phyloP scores from a whole-genome alignment of 2,888 invertebrate species.

The Melieria omissa region DNA sequence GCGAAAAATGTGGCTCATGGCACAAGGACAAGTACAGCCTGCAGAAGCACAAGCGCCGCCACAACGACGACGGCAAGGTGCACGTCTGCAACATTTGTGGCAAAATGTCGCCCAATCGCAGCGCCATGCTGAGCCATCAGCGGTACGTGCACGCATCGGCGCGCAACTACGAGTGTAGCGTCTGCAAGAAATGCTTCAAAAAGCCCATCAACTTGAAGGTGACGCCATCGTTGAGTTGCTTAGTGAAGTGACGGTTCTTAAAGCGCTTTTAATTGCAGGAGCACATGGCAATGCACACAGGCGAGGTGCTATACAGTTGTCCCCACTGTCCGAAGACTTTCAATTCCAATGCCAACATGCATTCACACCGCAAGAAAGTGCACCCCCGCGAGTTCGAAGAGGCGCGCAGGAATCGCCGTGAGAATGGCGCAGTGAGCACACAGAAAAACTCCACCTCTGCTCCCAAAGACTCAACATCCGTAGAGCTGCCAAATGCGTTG shows the following conservation, averaged over 20 bases:
- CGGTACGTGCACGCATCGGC: constrained; percentile 62
- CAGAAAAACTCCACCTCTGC: not conserved
- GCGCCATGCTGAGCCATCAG: constrained; percentile 63
- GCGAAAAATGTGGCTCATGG: constrained; percentile 58
- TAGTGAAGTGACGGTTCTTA: not conserved
- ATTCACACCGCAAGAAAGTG: constrained; percentile 64
- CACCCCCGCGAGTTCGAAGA: constrained; percentile 61
- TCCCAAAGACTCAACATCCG: not conserved
- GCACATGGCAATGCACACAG: constrained; percentile 65
- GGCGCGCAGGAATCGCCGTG: constrained; percentile 29
- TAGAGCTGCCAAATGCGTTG: not conserved
- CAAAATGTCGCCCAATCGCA: constrained; percentile 62
- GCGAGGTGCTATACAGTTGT: constrained; percentile 64
- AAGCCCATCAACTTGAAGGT: constrained; percentile 63
- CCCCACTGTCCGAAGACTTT: constrained; percentile 65
- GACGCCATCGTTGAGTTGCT: not conserved
- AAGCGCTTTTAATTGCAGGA: constrained; percentile 47
- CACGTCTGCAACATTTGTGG: constrained; percentile 61
- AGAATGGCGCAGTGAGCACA: constrained; percentile 7
- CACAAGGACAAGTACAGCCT: constrained; percentile 55
- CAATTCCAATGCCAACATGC: constrained; percentile 66
- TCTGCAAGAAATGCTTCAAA: constrained; percentile 64
- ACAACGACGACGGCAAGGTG: constrained; percentile 55
- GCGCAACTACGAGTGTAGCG: constrained; percentile 59
- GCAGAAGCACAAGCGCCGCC: constrained; percentile 62